Evolutionary conservation across 1,140 invertebrate genomes (phyloP), one percentile per base, ranked within the genome.

Genomic region (Pissodes strobi): DNA sequence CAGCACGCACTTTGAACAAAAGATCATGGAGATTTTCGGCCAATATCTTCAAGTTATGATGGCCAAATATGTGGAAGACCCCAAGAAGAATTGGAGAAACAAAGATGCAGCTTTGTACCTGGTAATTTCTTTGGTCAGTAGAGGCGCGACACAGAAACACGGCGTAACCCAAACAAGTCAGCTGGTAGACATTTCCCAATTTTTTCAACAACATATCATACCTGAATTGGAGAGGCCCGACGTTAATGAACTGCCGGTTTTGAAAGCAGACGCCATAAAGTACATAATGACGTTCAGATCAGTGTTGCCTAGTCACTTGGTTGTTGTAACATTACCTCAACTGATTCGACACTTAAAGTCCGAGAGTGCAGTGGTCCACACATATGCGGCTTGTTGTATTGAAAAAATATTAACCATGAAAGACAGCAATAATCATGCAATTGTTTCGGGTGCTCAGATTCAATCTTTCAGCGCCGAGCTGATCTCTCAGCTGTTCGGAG

Each of bases 101-200:
- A 99, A 99, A 80, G 96, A 99, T 82, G 91, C 93, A 34, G 97
- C 96, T 0, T 86, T 98, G 57, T 99, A 95, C 83, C 83, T 99
- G 60, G 94, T 99, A 46, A 97, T 94, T 19, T 96, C 95, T 6
- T 84, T 98, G 62, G 93, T 93, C 19, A 88, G 92, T 2, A 92
- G 93, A 74, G 96, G 90, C n/a, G 85, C 90, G 71, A 99, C 97
- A 6, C 87, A 93, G 77, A 89, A 88, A 75, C 89, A 94, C 73
- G 95, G 96, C 27, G 91, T 95, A 0, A 98, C 95, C 21, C 87
- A 93, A 74, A 93, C 90, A 18, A 96, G 92, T 70, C 85, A 92
- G 69, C 82, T 98, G 17, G 95, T 98, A 2, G 89, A 94, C 70
- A 80, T 99, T 21, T 85, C 86, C 8, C 90, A 95, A 73, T 99